Percentiles rank a stretch among this genome's conserved stretches.
phyloP scores from a whole-genome alignment of 2,797 vertebrate species.

The Novumbra hubbsi region DNA sequence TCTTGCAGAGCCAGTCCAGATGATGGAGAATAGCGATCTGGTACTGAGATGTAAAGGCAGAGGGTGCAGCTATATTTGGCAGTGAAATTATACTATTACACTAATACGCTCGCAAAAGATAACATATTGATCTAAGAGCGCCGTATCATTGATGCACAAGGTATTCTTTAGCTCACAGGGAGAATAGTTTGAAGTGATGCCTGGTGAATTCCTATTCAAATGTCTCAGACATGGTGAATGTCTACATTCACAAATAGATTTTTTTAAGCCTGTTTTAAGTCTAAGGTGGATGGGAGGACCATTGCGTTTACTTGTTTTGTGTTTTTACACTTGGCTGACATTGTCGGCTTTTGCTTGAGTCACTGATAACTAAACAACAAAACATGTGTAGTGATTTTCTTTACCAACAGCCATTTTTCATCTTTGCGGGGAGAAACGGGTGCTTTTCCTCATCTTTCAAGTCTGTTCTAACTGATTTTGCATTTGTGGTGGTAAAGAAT shows the following conservation, averaged over 20 bases:
- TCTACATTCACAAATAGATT: background rate
- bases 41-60: constrained; percentile 83
- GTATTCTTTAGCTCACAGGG: constrained; percentile 13
- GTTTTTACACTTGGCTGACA: constrained; percentile 8
- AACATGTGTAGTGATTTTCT: constrained; percentile 63
- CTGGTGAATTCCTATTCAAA: constrained; percentile 16
- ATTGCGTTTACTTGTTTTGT: background rate
- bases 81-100: constrained; percentile 88
- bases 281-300: background rate
- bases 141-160: constrained; percentile 51
- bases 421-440: constrained; percentile 30
- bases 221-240: constrained; percentile 33
- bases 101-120: constrained; percentile 85
- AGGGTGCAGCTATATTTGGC: constrained; percentile 85
- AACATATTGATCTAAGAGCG: constrained; percentile 85
- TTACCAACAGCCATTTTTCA: constrained; percentile 64
- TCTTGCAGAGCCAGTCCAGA: constrained; percentile 65
- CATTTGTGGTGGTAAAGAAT: constrained; percentile 62
- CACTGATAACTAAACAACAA: constrained; percentile 54
- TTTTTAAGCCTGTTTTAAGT: background rate
- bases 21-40: constrained; percentile 87
- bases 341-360: constrained; percentile 31
- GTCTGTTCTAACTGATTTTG: constrained; percentile 59
- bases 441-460: constrained; percentile 48
- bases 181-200: constrained; percentile 20